Base-by-base conservation (phyloP, 92 coral and sea anemone genomes). In the Parazoanthus swiftii region DNA sequence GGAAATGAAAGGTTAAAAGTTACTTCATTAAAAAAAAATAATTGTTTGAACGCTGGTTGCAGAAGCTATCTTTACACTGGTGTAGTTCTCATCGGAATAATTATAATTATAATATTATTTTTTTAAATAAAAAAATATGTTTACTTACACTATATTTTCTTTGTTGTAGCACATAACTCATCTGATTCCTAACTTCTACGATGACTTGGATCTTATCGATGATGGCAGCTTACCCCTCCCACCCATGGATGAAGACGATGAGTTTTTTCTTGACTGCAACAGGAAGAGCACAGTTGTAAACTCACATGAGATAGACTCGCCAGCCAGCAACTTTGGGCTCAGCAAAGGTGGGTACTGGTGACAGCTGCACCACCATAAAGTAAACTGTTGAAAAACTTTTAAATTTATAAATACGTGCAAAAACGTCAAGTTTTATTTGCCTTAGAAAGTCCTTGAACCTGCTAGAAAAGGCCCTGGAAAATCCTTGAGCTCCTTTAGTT, bases 221-320 rank as follows among this genome's bases (percentile, higher is more conserved):
- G 99, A 96, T 78, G 92, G 89, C 77, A 94, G 98, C 75, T 95
- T 96, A 96, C 99, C 99, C 8, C 92, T 96, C 8, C 99, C 99
- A 0, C 99, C 99, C 0, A 85, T 96, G 84, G 99, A 96, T 36
- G 94, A 91, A 20, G 98, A 96, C 67, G 98, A 96, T 25, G 96
- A 93, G 33, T 90, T 86, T 21, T 71, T 84, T 71, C 68, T 84
- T 10, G 87, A 84, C 6, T 39, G 43, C 43, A 84, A 48, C 56
- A 80, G 85, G 26, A 91, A 88, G 10, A 88, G 86, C 67, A 89
- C 95, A 3, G 93, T 88, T 20, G 50, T 85, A 13, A 67, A 89
- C 59, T 73, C 96, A 25, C 88, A 91, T 48, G 94, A 92, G 75
- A 78, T 88, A 50, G 93, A 92, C 79, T 92, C 96, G 4, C 91